Conservation (phyloP, 1,140 invertebrate species). For the Phortica variegata region DNA sequence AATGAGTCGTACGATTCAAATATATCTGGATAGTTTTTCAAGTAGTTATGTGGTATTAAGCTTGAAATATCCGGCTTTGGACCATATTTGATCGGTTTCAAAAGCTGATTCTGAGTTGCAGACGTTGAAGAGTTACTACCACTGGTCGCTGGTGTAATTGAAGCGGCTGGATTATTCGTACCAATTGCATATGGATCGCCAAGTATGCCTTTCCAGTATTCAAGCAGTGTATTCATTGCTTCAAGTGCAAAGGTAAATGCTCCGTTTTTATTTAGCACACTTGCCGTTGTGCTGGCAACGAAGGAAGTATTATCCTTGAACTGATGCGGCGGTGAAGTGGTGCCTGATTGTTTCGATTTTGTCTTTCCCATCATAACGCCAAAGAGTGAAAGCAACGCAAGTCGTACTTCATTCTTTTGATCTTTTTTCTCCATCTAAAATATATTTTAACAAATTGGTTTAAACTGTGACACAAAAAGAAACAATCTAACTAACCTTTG, state of each 20-base stretch:
- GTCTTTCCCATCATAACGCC: slow-evolving; percentile 56
- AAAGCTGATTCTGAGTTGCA: slow-evolving; percentile 22
- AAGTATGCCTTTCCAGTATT: slow-evolving; percentile 70
- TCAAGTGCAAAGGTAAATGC: slow-evolving; percentile 81
- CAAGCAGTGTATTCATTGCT: slow-evolving; percentile 75
- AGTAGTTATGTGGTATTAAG: slow-evolving; percentile 91
- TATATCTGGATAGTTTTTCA: slow-evolving; percentile 90
- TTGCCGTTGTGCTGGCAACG: slow-evolving; percentile 75
- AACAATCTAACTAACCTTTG: slow-evolving; percentile 26
- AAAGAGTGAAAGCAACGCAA: slow-evolving; percentile 82
- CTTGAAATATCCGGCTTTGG: slow-evolving; percentile 92
- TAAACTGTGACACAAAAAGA: not conserved
- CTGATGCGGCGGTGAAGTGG: slow-evolving; percentile 60
- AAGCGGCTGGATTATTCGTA: slow-evolving; percentile 8
- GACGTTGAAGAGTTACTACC: not conserved
- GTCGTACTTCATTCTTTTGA: slow-evolving; percentile 76
- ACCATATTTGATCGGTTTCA: slow-evolving; percentile 79
- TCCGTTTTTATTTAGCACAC: slow-evolving; percentile 73
- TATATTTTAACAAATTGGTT: too few relatives aligned
- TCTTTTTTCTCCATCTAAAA: slow-evolving; percentile 59
- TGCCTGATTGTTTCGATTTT: slow-evolving; percentile 49
- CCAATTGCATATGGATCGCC: slow-evolving; percentile 56
- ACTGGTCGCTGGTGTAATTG: not conserved
- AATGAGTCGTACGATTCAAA: slow-evolving; percentile 92
- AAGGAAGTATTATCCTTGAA: slow-evolving; percentile 67